These are phyloP conservation scores for Plusia festucae DNA, from an alignment of 2,888 invertebrate genomes.

Conservation along the genomic window DNA sequence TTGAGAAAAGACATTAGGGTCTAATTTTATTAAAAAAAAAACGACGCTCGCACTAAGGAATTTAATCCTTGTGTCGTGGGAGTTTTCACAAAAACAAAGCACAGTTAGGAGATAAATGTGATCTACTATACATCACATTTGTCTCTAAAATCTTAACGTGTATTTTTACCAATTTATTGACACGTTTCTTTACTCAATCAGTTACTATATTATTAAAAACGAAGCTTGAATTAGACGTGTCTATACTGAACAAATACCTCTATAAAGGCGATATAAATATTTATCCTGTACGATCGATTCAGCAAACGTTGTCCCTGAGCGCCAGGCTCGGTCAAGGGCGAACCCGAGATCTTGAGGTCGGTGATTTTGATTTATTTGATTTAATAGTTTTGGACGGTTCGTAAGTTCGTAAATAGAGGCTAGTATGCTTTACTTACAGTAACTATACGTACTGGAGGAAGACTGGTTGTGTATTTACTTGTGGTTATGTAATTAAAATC, in stretches of 20 bases:
- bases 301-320: constrained; percentile 2
- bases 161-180: too few relatives aligned
- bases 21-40: too few relatives aligned
- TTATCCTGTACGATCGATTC: constrained; percentile 1
- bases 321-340: constrained; percentile 4
- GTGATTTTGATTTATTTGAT: constrained; percentile 1
- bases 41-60: too few relatives aligned
- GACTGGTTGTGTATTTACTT: too few relatives aligned
- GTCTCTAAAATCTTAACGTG: not conserved
- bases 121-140: too few relatives aligned
- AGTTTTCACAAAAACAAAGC: too few relatives aligned
- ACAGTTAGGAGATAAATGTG: too few relatives aligned
- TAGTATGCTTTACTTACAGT: not conserved
- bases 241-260: not conserved
- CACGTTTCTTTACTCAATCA: not conserved
- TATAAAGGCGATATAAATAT: not conserved
- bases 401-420: not conserved
- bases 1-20: too few relatives aligned
- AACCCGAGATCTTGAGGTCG: constrained; percentile 2
- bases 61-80: too few relatives aligned
- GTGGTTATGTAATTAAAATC: too few relatives aligned
- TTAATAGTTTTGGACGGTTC: constrained; percentile 3
- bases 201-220: not conserved
- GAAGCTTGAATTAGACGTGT: constrained; percentile 1
- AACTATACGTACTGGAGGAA: too few relatives aligned